Evolutionary conservation across 92 coral and sea anemone genomes (phyloP), one percentile per base, ranked within the genome.

Genomic region (Siderastrea siderea): DNA sequence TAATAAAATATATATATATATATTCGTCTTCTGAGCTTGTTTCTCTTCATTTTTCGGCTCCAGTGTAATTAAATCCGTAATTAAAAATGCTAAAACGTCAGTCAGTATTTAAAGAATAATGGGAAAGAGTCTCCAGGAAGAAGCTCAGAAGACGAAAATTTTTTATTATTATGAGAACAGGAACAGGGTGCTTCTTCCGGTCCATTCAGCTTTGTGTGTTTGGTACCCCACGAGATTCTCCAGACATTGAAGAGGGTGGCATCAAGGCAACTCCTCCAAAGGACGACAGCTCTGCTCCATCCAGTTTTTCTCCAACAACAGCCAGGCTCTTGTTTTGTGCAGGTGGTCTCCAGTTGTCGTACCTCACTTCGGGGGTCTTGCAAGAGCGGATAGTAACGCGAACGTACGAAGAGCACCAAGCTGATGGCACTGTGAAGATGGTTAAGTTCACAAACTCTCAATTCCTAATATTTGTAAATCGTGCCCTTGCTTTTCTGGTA

Each of bases 291-390:
- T 15, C 84, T 73, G 76, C 85, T 13, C 62, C 80, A 51, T 50
- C 93, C 65, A 76, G 95, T 38, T 78, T 94, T 68, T 73, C 91
- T 67, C 87, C 85, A 69, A 85, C 98, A 62, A 93, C 95, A 6
- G 47, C 85, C 2, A 96, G 84, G 84, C 89, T 97, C 49, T 57
- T 90, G 16, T 80, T 94, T 48, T 97, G 99, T 89, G 98, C 90
- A 12, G 92, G 73, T 12, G 99, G 99, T 43, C 93, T 97, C 26
- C 99, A 97, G 81, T 92, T 84, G 26, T 89, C 98, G 0, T 98
- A 98, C 75, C 93, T 98, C 67, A 91, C 98, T 5, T 98, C 98
- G 99, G 99, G 99, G 46, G 95, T 98, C 65, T 65, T 98, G 57
- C 99, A 98, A 65, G 99, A 98, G 74, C 90, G 98, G 26, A 91